Conservation (phyloP, 2,888 invertebrate genomes). For the Carpatolechia fugitivella region DNA sequence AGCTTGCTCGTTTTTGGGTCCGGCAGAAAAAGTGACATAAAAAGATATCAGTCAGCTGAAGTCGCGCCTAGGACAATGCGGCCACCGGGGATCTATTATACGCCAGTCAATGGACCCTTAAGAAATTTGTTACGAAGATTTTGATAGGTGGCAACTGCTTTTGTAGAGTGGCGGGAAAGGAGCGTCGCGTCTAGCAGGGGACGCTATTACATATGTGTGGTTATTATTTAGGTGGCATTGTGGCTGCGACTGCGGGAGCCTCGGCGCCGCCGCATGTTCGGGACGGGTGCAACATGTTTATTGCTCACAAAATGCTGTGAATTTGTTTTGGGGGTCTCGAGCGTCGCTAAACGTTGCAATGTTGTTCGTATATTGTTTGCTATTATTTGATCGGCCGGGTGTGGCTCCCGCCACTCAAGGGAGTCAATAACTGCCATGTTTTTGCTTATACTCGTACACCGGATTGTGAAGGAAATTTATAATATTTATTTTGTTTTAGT, state of each 20-base stretch:
- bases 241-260: constrained; percentile 7
- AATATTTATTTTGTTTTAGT: background rate
- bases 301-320: constrained; percentile 43
- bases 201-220: constrained; percentile 35
- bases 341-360: constrained; percentile 47
- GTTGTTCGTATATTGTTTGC: constrained; percentile 48
- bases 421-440: constrained; percentile 31
- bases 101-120: constrained; percentile 55
- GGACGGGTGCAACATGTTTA: constrained; percentile 45
- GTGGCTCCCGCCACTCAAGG: constrained; percentile 26
- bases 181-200: constrained; percentile 23
- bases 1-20: constrained; percentile 40
- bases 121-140: constrained; percentile 69
- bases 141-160: constrained; percentile 56
- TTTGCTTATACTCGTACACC: constrained; percentile 22
- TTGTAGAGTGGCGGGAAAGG: constrained; percentile 34
- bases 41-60: constrained; percentile 59
- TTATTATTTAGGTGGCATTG: constrained; percentile 27
- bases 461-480: background rate
- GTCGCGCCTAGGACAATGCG: constrained; percentile 48
- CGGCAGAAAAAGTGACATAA: constrained; percentile 52
- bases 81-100: constrained; percentile 61
- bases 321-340: constrained; percentile 56
- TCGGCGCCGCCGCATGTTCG: constrained; percentile 27
- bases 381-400: constrained; percentile 45